Evolutionary conservation across 2,113 vertebrate species (phyloP), one percentile per base, ranked within the genome.

Genomic region (Cnemophilus loriae): DNA sequence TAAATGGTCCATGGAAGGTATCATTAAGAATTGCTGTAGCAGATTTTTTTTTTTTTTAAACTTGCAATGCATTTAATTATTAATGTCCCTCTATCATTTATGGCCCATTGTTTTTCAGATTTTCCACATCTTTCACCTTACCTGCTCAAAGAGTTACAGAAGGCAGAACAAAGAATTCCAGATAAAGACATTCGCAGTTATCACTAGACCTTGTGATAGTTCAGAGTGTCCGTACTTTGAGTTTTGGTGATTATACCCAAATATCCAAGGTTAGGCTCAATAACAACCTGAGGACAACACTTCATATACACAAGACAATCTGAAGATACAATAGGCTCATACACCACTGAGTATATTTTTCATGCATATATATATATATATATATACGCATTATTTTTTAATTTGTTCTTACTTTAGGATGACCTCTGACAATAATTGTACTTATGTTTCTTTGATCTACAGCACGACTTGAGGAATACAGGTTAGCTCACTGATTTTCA

Each of bases 21-120:
- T 49, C 96, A 96, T 97, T 98, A 98, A 95, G 87, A 96, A 97
- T 26, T 82, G 67, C 92, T 93, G 94, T 91, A 90, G 68, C 7
- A 37, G 70, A 86, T 73, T 59, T 80, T 49, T 78, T 46, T 55
- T 47, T 61, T 57, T 39, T 76, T 63, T 49, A 1, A 50, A 74
- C 68, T 76, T 79, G 65, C 44, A 94, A 77, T 70, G 92, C 82
- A 93, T 97, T 93, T 96, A 90, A 94, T 97, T 96, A 96, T 89
- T 96, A 93, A 94, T 81, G 52, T 75, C 70, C 50, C 47, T 80
- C 24, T 94, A 82, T 84, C 95, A 89, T 94, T 95, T 97, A 93
- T 84, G 84, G 78, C 65, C 61, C 50, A 92, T 56, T 97, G 90
- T 89, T 97, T 95, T 94, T 56, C 64, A 96, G 73, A 35, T 92